Base-by-base conservation (phyloP, 2,797 vertebrate genomes). In the Sebastes nivosus region DNA sequence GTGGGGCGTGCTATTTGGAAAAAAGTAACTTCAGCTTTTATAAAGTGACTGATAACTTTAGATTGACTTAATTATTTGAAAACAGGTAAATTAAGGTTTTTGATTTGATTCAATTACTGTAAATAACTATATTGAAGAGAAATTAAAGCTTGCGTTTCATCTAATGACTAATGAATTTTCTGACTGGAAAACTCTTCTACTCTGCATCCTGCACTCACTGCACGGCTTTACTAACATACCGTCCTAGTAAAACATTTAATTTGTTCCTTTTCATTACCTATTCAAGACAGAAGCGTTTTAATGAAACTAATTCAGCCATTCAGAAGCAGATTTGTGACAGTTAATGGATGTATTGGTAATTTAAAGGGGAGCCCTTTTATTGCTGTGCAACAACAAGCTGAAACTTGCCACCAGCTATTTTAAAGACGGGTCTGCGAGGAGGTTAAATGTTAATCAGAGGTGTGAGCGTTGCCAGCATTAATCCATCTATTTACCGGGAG, bases 401-500 rank as follows among this genome's bases (percentile, higher is more conserved):
- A 75, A 84, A 82, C 65, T 80, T 80, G 77, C 84, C 72, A 52
- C 66, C 30, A 30, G 84, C 69, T 76, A 63, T 32, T 80, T 70
- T 71, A 60, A 64, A 77, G 86, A 75, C 74, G 79, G 69, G 69
- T 80, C 83, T 77, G 75, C 6, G 54, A 72, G 67, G 87, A 94
- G 95, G 94, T 96, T 92, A 95, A 93, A 96, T 95, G 95, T 95
- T 96, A 95, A 96, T 96, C 94, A 92, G 90, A 84, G 93, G 89
- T 87, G 90, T 92, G 89, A 92, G 93, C 86, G 70, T 88, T 77
- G 83, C 76, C 67, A 14, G 92, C 92, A 93, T 94, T 93, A 95
- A 94, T 88, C 69, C 83, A 73, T 82, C 93, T 93, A 94, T 95
- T 96, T 96, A 92, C 89, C 72, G 88, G 72, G 77, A 93, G 87